Conservation (phyloP, 2,797 vertebrate genomes). For the Hyperoplus lanceolatus region DNA sequence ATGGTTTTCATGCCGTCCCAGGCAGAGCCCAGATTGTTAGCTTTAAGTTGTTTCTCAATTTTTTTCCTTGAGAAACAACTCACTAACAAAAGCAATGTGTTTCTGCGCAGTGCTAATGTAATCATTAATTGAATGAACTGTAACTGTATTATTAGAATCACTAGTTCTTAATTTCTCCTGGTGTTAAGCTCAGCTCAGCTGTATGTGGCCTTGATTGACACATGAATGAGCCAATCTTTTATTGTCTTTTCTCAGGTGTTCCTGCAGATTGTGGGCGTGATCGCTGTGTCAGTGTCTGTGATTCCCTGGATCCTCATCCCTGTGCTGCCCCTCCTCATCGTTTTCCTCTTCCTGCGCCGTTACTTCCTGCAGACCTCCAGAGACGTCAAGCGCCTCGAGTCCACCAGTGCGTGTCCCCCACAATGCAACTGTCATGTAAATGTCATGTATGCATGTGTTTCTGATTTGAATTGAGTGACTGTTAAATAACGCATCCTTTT, state of each 20-base stretch:
- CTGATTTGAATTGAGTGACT: not conserved
- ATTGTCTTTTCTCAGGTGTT: constrained; percentile 79
- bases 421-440: not conserved
- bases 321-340: constrained; percentile 85
- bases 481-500: no score
- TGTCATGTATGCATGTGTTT: no score
- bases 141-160: not conserved
- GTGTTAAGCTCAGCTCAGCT: not conserved
- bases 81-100: no score
- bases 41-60: no score
- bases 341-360: constrained; percentile 86
- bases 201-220: no score
- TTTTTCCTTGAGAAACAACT: no score
- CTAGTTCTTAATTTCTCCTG: not conserved
- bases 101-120: no score
- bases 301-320: constrained; percentile 92
- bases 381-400: constrained; percentile 92
- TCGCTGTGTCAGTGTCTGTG: constrained; percentile 87
- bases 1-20: no score
- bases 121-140: no score
- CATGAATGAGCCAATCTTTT: not conserved
- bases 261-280: constrained; percentile 88
- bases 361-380: constrained; percentile 92
- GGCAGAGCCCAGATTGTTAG: no score
- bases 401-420: constrained; percentile 87